phyloP scores from a whole-genome alignment of 1,140 invertebrate genomes.

The Prorops nasuta region DNA sequence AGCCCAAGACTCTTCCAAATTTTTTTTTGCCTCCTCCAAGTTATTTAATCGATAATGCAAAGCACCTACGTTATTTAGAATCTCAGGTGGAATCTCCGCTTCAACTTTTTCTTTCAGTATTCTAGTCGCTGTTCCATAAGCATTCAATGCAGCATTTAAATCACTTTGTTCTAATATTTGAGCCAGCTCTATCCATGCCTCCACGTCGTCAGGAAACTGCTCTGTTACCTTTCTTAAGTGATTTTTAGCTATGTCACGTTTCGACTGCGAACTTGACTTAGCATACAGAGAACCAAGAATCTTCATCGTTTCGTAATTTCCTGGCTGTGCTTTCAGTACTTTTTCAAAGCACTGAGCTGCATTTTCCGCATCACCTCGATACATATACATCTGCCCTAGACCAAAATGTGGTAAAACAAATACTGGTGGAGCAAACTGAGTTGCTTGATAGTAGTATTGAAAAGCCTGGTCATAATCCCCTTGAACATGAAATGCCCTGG shows the following conservation, averaged over 20 bases:
- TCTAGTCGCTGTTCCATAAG: slow-evolving; percentile 91
- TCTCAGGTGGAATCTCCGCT: slow-evolving; percentile 95
- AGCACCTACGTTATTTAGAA: slow-evolving; percentile 96
- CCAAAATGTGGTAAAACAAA: slow-evolving; percentile 98
- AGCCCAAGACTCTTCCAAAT: slow-evolving; percentile 82
- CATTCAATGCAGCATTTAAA: slow-evolving; percentile 80
- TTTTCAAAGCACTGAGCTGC: slow-evolving; percentile 98
- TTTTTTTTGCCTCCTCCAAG: slow-evolving; percentile 79
- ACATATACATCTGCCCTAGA: slow-evolving; percentile 98
- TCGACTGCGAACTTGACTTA: slow-evolving; percentile 83
- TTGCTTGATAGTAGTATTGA: slow-evolving; percentile 99
- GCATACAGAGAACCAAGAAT: slow-evolving; percentile 97
- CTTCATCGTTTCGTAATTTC: slow-evolving; percentile 99
- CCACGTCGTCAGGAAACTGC: slow-evolving; percentile 96
- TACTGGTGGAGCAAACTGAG: slow-evolving; percentile 90
- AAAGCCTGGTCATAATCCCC: slow-evolving; percentile 97
- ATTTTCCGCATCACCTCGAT: slow-evolving; percentile 95
- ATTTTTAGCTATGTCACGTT: slow-evolving; percentile 88
- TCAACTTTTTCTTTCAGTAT: slow-evolving; percentile 92
- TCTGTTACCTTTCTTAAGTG: slow-evolving; percentile 93
- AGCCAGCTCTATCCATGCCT: slow-evolving; percentile 98
- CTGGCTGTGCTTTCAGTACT: slow-evolving; percentile 94
- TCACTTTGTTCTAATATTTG: slow-evolving; percentile 97
- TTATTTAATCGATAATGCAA: slow-evolving; percentile 88
- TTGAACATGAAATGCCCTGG: slow-evolving; percentile 93